Conservation (phyloP, 2,797 vertebrate species). For the Meriones psammophilus region DNA sequence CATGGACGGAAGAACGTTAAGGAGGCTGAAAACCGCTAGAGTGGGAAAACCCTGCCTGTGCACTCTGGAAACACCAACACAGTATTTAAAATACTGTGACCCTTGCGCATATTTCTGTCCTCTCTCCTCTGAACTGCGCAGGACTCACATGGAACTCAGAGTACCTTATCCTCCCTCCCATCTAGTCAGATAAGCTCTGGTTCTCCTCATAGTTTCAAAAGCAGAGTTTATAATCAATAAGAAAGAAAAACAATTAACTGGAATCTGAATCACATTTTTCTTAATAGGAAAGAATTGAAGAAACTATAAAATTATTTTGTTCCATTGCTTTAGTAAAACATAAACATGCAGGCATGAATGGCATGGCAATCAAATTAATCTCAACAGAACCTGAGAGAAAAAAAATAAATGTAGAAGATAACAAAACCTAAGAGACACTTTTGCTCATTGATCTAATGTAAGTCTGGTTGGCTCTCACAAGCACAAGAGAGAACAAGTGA, state of each 20-base stretch:
- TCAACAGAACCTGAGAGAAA: neutral
- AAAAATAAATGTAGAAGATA: too few species aligned
- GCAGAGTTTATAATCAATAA: neutral
- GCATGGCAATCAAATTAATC: too few species aligned
- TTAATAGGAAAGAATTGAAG: neutral
- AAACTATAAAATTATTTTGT: neutral
- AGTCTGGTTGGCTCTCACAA: neutral
- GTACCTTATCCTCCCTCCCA: neutral
- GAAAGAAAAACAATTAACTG: neutral
- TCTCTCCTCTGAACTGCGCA: neutral
- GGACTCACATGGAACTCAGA: neutral
- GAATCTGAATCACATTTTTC: neutral
- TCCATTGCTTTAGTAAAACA: neutral
- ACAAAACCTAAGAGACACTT: neutral
- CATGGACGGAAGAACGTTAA: neutral
- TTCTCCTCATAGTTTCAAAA: neutral
- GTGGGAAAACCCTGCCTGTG: accelerated
- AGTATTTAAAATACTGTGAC: neutral
- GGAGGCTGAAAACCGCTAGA: neutral
- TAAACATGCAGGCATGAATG: neutral
- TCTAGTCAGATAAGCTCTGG: neutral
- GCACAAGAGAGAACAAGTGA: neutral
- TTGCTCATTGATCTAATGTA: neutral
- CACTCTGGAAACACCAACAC: neutral
- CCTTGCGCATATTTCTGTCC: too few species aligned